Evolutionary conservation across 2,888 invertebrate genomes (phyloP).

Genomic region (Gandaritis pyraliata): DNA sequence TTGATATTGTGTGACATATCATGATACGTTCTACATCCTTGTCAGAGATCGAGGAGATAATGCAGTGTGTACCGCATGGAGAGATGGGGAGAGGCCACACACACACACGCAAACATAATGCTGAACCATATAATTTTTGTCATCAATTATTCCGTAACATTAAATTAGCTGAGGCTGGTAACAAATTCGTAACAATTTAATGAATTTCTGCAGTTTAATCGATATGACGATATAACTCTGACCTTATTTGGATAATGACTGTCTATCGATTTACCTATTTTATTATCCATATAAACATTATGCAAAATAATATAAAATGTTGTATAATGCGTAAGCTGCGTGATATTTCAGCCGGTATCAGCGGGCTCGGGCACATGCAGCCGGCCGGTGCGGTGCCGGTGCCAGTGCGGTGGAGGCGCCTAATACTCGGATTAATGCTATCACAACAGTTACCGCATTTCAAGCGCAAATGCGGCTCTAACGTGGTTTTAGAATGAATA

Average conservation of each 20-base stretch:
- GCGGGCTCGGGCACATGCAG: background rate
- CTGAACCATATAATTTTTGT: too few relatives aligned
- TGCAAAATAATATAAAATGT: background rate
- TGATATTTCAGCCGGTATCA: background rate
- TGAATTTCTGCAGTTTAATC: too few relatives aligned
- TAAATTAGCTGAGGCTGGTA: too few relatives aligned
- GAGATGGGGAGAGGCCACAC: background rate
- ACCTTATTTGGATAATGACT: too few relatives aligned
- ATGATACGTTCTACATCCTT: background rate
- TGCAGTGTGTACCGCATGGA: too few relatives aligned
- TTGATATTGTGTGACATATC: constrained; percentile 8
- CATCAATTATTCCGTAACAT: too few relatives aligned
- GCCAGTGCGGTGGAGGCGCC: too few relatives aligned
- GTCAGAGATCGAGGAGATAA: background rate
- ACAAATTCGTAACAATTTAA: too few relatives aligned
- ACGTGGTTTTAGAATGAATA: background rate
- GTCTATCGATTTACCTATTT: too few relatives aligned
- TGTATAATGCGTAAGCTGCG: background rate
- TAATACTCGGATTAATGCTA: constrained; percentile 10
- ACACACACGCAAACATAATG: too few relatives aligned
- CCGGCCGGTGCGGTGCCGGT: background rate
- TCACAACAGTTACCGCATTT: constrained; percentile 4
- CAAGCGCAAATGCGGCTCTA: background rate
- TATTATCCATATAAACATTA: too few relatives aligned
- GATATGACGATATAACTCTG: too few relatives aligned